phyloP scores from a whole-genome alignment of 2,113 vertebrate genomes.

The Atractosteus spatula region DNA sequence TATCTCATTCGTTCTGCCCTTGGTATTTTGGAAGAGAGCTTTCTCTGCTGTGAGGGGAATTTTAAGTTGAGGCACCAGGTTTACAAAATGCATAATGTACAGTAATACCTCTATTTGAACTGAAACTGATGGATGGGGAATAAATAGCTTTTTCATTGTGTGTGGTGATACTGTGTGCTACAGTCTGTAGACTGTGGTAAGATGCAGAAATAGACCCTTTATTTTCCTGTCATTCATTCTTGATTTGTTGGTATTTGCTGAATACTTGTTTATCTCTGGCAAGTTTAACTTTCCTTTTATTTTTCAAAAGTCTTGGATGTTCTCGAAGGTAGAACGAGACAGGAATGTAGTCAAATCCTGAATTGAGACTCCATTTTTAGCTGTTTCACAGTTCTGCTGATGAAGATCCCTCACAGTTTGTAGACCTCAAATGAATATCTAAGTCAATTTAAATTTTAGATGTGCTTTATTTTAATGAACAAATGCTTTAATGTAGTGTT shows the following conservation, averaged over 20 bases:
- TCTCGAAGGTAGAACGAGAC: no score
- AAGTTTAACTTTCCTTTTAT: conserved; percentile 11
- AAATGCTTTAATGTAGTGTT: no score
- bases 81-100: conserved; percentile 10
- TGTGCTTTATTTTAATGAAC: no score
- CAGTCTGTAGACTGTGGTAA: not conserved
- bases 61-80: conserved; percentile 43
- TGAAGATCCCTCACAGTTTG: no score
- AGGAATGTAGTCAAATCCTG: no score
- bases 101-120: not conserved
- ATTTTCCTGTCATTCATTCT: not conserved
- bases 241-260: not conserved
- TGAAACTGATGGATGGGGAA: not conserved
- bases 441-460: no score
- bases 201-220: not conserved
- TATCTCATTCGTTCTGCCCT: conserved; percentile 39
- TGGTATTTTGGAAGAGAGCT: conserved; percentile 47
- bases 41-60: conserved; percentile 61
- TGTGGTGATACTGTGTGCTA: not conserved
- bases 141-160: not conserved
- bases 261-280: conserved; percentile 15
- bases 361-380: no score
- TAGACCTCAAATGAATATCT: no score
- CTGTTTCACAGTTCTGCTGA: no score
- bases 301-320: no score